These are phyloP conservation scores for Psephotus haematonotus DNA, from an alignment of 2,113 vertebrate genomes.

Conservation along the genomic window DNA sequence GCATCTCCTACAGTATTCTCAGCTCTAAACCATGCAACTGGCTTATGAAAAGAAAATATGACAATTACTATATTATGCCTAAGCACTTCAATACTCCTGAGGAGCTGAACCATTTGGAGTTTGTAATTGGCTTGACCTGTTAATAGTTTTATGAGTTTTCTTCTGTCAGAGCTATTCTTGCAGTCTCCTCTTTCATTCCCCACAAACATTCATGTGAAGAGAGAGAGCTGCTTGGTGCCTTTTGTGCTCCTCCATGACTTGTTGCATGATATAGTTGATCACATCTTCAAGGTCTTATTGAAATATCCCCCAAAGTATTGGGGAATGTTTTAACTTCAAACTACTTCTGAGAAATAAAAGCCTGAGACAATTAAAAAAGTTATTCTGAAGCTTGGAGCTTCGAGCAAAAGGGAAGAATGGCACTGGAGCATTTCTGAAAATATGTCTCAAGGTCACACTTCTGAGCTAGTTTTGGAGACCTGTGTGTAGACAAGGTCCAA, in stretches of 20 bases:
- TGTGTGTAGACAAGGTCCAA: neutral
- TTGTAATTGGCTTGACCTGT: neutral
- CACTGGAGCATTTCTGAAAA: neutral
- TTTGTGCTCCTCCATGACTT: neutral
- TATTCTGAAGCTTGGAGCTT: neutral
- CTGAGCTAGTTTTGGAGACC: neutral
- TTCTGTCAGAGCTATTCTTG: neutral
- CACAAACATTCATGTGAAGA: neutral
- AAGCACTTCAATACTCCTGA: neutral
- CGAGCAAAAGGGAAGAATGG: neutral
- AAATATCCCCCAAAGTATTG: neutral
- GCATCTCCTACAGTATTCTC: neutral
- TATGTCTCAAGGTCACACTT: neutral
- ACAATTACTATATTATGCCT: neutral
- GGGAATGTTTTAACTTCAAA: neutral
- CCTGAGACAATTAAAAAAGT: neutral
- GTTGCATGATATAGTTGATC: neutral
- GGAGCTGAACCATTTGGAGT: neutral
- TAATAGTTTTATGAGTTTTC: neutral
- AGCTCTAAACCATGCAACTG: neutral
- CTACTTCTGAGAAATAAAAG: neutral
- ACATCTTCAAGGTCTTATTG: neutral
- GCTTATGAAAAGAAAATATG: neutral
- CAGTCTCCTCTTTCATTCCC: neutral
- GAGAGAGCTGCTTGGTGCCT: neutral